Evolutionary conservation across 2,113 vertebrate species (phyloP).

Genomic region (Alectura lathami): DNA sequence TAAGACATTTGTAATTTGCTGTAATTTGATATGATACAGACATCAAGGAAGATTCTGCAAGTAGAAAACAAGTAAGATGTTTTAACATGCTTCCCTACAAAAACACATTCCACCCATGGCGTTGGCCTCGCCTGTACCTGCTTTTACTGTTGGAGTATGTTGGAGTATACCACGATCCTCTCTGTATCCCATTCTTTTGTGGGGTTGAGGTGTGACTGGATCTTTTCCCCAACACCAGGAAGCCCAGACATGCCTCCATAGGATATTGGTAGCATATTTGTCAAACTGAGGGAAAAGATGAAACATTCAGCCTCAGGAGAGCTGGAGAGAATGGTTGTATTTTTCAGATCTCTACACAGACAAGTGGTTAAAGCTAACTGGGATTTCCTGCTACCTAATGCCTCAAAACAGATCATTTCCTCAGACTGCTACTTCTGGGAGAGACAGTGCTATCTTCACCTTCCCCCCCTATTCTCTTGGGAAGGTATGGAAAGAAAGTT

Average conservation of each 20-base stretch:
- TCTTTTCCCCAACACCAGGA: not conserved
- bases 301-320: not conserved
- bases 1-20: not conserved
- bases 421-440: not conserved
- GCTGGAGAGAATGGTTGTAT: not conserved
- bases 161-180: not conserved
- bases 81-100: not conserved
- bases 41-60: constrained; percentile 9
- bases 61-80: not conserved
- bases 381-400: not conserved
- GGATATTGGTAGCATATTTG: not conserved
- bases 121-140: not conserved
- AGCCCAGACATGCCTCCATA: not conserved
- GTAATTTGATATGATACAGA: not conserved
- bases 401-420: not conserved
- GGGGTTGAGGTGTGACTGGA: not conserved
- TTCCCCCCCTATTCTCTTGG: not conserved
- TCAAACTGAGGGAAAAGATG: not conserved
- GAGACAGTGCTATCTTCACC: not conserved
- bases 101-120: not conserved
- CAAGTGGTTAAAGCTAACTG: not conserved
- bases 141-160: not conserved
- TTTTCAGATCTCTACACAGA: not conserved
- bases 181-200: not conserved
- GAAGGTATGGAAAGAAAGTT: not conserved